phyloP scores from a whole-genome alignment of 2,888 invertebrate genomes.

The Lasioglossum oenotherae region DNA sequence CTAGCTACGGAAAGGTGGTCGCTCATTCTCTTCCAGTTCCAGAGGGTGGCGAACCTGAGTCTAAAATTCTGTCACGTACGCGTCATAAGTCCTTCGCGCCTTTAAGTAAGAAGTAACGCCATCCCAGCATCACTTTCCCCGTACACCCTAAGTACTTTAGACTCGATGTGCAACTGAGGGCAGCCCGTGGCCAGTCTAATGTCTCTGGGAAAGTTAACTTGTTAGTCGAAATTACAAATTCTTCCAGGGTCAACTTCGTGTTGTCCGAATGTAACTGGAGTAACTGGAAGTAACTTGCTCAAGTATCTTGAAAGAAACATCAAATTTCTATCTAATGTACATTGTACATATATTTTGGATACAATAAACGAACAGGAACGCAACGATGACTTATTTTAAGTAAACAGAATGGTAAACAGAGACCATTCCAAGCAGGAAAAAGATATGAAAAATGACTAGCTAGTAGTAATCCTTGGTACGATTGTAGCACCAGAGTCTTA shows the following conservation, averaged over 20 bases:
- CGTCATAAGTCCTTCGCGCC: slow-evolving; percentile 80
- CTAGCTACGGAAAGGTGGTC: slow-evolving; percentile 47
- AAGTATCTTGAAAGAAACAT: not conserved
- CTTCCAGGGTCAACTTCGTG: not conserved
- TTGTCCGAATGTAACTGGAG: not conserved
- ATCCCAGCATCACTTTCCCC: slow-evolving; percentile 46
- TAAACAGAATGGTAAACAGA: not conserved
- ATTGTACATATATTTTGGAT: not conserved
- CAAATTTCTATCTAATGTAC: not conserved
- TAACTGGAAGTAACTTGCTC: not conserved
- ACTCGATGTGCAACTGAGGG: slow-evolving; percentile 10
- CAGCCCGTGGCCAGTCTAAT: not conserved
- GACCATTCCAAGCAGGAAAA: not conserved
- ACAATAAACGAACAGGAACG: not conserved
- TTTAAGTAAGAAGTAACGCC: slow-evolving; percentile 79
- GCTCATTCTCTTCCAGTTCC: slow-evolving; percentile 49
- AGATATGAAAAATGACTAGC: not conserved
- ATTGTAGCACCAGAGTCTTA: not conserved
- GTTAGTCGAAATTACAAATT: not conserved
- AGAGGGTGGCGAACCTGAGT: slow-evolving; percentile 46
- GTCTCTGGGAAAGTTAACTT: not conserved
- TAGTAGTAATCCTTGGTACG: not conserved
- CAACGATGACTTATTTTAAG: not conserved
- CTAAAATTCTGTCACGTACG: slow-evolving; percentile 82
- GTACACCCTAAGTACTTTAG: slow-evolving; percentile 56